Evolutionary conservation across 2,113 vertebrate genomes (phyloP).

Genomic region (Mixornis gularis): DNA sequence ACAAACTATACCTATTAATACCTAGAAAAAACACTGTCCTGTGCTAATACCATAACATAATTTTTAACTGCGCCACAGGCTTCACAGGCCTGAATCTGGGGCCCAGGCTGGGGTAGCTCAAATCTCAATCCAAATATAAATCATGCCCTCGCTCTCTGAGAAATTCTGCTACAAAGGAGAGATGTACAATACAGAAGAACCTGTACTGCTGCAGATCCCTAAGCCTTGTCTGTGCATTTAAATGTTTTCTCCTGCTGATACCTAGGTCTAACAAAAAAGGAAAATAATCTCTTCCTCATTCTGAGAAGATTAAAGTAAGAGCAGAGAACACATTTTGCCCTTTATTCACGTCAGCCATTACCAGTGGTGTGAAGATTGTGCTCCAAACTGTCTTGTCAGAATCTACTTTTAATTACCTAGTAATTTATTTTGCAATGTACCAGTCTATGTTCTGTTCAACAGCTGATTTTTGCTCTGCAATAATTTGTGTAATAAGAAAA

Average conservation of each 20-base stretch:
- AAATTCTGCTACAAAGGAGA: background rate
- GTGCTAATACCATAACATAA: too few species aligned
- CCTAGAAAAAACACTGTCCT: too few species aligned
- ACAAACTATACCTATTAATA: too few species aligned
- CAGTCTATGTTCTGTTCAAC: background rate
- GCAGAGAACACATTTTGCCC: background rate
- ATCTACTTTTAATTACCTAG: background rate
- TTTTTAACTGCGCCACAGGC: too few species aligned
- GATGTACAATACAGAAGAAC: background rate
- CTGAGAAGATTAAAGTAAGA: background rate
- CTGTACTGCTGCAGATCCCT: background rate
- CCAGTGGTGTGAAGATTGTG: background rate
- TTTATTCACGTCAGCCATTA: background rate
- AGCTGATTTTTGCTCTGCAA: background rate
- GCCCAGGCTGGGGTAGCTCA: too few species aligned
- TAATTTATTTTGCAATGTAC: background rate
- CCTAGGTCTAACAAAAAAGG: background rate
- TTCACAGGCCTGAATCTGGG: too few species aligned
- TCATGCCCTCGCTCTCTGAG: too few species aligned
- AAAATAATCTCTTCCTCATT: background rate
- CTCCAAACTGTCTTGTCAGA: background rate
- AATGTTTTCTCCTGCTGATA: background rate
- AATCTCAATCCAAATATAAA: too few species aligned
- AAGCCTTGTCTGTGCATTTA: background rate
- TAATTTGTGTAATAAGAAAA: background rate